Conservation (phyloP, 2,797 vertebrate species). For the Brotula barbata region DNA sequence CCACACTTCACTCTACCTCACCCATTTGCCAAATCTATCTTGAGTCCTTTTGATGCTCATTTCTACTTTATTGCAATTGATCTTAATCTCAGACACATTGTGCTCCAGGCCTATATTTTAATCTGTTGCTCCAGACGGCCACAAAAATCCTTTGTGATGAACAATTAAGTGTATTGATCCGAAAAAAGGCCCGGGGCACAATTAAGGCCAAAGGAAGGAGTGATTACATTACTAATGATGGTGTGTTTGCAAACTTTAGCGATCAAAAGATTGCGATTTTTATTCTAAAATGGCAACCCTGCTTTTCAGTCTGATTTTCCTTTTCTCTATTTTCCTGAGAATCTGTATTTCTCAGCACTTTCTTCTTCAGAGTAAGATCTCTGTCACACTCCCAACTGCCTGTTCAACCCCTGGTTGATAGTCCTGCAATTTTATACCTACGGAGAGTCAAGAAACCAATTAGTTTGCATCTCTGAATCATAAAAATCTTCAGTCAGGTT, state of each 20-base stretch:
- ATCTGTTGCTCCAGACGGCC: conserved; percentile 31
- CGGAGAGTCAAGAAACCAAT: conserved; percentile 73
- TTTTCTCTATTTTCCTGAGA: conserved; percentile 3
- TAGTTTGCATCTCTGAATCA: conserved; percentile 75
- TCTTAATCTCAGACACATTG: conserved; percentile 34
- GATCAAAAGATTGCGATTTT: too few species aligned
- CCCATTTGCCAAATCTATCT: conserved; percentile 17
- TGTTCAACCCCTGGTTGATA: conserved; percentile 50
- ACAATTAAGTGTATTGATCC: conserved; percentile 54
- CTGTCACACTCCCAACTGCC: conserved; percentile 46
- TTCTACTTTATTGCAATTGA: conserved; percentile 33
- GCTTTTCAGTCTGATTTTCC: too few species aligned
- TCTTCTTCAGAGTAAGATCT: too few species aligned
- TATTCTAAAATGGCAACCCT: too few species aligned
- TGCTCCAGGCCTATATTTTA: conserved; percentile 22
- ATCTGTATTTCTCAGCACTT: conserved; percentile 20
- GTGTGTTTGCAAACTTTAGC: conserved; percentile 23
- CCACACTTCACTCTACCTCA: conserved; percentile 5
- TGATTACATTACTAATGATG: conserved; percentile 35
- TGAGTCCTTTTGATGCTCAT: conserved; percentile 19
- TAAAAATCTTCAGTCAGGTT: conserved; percentile 71
- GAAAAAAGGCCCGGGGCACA: conserved; percentile 23
- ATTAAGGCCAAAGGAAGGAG: conserved; percentile 37
- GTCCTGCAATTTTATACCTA: conserved; percentile 57
- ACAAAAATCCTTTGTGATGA: conserved; percentile 39